phyloP scores from a whole-genome alignment of 2,888 invertebrate species.

The Perdita meconis region DNA sequence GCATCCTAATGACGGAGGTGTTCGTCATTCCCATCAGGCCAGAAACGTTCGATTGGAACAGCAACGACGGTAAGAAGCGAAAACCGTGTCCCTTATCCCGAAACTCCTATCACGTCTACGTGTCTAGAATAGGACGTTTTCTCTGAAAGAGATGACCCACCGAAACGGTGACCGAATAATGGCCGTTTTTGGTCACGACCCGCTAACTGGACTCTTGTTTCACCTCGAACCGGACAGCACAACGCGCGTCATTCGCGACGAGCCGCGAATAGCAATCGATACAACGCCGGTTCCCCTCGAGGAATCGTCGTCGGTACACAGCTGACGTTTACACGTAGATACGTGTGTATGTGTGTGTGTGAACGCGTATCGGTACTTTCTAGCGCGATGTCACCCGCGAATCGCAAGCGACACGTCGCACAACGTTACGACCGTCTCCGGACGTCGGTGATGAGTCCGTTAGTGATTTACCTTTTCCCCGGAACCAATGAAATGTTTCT shows the following conservation, averaged over 20 bases:
- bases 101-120: conserved; percentile 6
- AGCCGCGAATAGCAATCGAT: conserved; percentile 60
- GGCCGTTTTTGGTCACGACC: conserved; percentile 12
- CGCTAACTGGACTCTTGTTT: conserved; percentile 45
- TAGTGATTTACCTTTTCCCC: not conserved
- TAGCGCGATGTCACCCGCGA: conserved; percentile 44
- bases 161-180: not conserved
- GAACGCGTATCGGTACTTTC: conserved; percentile 41
- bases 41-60: conserved; percentile 92
- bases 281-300: conserved; percentile 1
- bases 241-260: conserved; percentile 54
- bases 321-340: conserved; percentile 54
- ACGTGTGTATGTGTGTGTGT: too few relatives aligned
- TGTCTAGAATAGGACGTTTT: not conserved
- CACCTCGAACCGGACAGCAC: conserved; percentile 50
- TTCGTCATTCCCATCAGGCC: conserved; percentile 92
- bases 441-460: not conserved
- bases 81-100: conserved; percentile 8
- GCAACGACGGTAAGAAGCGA: conserved; percentile 86
- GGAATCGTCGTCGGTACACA: conserved; percentile 16
- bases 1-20: conserved; percentile 90
- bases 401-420: conserved; percentile 9
- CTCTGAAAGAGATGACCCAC: not conserved
- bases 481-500: not conserved
- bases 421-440: not conserved